These are phyloP conservation scores for Drosophila kanapiae DNA, from an alignment of 1,140 invertebrate species.

Conservation along the genomic window DNA sequence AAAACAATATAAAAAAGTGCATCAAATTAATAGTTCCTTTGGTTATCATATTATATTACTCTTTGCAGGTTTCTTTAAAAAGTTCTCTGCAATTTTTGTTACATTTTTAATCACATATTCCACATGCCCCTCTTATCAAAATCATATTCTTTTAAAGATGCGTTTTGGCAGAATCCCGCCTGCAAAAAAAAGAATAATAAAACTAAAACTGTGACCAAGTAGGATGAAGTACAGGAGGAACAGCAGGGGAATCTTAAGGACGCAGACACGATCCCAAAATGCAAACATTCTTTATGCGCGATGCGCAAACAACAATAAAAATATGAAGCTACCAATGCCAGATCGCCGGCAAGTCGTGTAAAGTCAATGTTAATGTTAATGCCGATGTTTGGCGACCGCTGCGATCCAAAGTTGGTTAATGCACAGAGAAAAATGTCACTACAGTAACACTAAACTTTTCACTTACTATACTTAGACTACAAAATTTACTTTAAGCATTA, in stretches of 20 bases:
- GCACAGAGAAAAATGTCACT: constrained; percentile 15
- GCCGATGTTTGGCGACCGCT: constrained; percentile 64
- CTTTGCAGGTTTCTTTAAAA: too few relatives aligned
- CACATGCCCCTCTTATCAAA: constrained; percentile 26
- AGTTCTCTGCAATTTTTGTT: not conserved
- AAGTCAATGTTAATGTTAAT: constrained; percentile 85
- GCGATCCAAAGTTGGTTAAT: constrained; percentile 25
- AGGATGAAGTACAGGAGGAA: constrained; percentile 4
- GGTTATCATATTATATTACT: too few relatives aligned
- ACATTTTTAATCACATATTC: not conserved
- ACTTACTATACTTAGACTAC: too few relatives aligned
- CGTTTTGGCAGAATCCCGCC: constrained; percentile 58
- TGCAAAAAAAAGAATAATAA: constrained; percentile 17
- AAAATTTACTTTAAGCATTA: too few relatives aligned
- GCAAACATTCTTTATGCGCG: constrained; percentile 76
- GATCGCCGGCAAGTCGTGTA: constrained; percentile 79
- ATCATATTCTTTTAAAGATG: constrained; percentile 55
- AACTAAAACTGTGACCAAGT: constrained; percentile 32
- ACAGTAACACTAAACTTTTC: too few relatives aligned
- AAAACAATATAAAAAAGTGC: too few relatives aligned
- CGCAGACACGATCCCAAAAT: constrained; percentile 65
- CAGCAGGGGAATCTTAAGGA: constrained; percentile 59
- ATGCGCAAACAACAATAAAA: constrained; percentile 82
- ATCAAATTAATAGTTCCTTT: too few relatives aligned
- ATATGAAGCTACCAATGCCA: constrained; percentile 79